Evolutionary conservation across 2,113 vertebrate species (phyloP).

Genomic region (Catharus fuscescens): DNA sequence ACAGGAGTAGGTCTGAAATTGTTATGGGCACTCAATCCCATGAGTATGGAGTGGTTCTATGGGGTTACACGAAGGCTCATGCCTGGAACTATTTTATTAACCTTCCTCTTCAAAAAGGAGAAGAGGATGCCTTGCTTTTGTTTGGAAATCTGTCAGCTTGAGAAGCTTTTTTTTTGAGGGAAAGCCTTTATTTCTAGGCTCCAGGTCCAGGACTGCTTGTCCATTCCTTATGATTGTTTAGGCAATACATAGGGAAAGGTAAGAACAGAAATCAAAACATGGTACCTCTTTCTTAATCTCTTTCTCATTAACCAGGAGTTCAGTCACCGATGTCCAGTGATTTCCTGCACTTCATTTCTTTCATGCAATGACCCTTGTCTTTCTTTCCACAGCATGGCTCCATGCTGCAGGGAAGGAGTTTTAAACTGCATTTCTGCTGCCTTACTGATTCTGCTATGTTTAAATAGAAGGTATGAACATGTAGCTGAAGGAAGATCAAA

Average conservation of each 20-base stretch:
- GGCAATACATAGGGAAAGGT: neutral
- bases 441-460: neutral
- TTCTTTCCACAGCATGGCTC: neutral
- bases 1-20: neutral
- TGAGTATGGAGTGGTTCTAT: neutral
- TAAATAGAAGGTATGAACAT: neutral
- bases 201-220: neutral
- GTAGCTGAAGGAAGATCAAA: neutral
- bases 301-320: neutral
- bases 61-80: neutral
- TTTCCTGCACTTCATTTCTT: neutral
- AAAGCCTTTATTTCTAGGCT: neutral
- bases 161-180: neutral
- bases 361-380: neutral
- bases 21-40: neutral
- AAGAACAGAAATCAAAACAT: neutral
- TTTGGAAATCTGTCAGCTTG: neutral
- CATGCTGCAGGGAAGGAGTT: accelerated
- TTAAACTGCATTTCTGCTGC: neutral
- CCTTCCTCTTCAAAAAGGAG: neutral
- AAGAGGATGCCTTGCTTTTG: neutral
- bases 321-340: neutral
- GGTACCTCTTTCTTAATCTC: neutral
- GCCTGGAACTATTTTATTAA: neutral
- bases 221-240: neutral